Percentiles rank a stretch among this genome's conserved stretches.
Evolutionary conservation across 2,797 vertebrate species (phyloP).

Genomic region (Psittacula derbiana): DNA sequence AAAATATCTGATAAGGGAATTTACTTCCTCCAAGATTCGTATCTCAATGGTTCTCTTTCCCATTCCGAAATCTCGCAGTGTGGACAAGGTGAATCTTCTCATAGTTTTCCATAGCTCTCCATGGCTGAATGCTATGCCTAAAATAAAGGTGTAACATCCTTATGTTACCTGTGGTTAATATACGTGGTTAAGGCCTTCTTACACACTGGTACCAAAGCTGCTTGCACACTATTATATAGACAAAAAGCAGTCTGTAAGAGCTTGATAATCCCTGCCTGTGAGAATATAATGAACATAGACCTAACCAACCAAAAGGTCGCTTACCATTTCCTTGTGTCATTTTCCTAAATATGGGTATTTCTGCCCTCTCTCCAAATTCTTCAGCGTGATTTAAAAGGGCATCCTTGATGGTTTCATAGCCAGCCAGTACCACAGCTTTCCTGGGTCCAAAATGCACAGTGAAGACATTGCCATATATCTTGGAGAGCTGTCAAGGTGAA

Average conservation of each 20-base stretch:
- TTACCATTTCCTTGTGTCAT: slow-evolving; percentile 62
- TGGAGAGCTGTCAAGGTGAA: slow-evolving; percentile 62
- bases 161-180: not conserved
- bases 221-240: not conserved
- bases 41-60: slow-evolving; percentile 64
- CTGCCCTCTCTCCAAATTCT: slow-evolving; percentile 72
- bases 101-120: slow-evolving; percentile 70
- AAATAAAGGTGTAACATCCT: not conserved
- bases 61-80: slow-evolving; percentile 66
- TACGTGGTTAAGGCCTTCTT: not conserved
- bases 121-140: slow-evolving; percentile 66
- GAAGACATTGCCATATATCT: slow-evolving; percentile 68
- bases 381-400: slow-evolving; percentile 72
- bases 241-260: not conserved
- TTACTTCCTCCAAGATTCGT: slow-evolving; percentile 65
- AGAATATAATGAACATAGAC: not conserved
- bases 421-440: slow-evolving; percentile 66
- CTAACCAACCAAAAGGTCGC: not conserved
- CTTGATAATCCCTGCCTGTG: not conserved
- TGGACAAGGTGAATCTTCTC: slow-evolving; percentile 69
- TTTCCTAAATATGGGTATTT: slow-evolving; percentile 67
- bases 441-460: slow-evolving; percentile 70
- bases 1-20: slow-evolving; percentile 61
- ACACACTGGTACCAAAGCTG: not conserved
- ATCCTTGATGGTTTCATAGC: slow-evolving; percentile 74